phyloP scores from a whole-genome alignment of 2,113 vertebrate genomes.

The Scortum barcoo region DNA sequence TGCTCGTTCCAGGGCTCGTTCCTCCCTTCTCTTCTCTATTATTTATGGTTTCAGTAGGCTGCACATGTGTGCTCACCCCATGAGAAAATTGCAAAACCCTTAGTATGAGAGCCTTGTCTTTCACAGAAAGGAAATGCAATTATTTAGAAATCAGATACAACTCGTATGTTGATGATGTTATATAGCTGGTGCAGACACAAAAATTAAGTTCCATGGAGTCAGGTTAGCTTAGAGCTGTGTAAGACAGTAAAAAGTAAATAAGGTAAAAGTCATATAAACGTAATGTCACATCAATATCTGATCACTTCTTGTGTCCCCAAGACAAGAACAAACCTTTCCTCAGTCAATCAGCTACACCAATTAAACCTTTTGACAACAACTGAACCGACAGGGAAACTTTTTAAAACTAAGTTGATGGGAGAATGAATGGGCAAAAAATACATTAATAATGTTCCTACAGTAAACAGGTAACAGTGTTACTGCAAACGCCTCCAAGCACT shows the following conservation, averaged over 20 bases:
- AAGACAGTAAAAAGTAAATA: background rate
- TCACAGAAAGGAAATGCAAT: conserved; percentile 10
- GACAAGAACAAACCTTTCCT: background rate
- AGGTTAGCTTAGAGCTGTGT: background rate
- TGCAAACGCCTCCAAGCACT: background rate
- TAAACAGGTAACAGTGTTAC: background rate
- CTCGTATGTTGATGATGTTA: background rate
- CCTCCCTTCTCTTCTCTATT: conserved; percentile 14
- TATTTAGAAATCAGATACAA: background rate
- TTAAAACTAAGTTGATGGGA: background rate
- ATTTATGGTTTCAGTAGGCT: conserved; percentile 51
- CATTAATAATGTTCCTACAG: background rate
- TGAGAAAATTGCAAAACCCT: conserved; percentile 6
- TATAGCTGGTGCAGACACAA: background rate
- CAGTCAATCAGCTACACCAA: background rate
- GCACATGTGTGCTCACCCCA: background rate
- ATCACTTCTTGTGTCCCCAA: background rate
- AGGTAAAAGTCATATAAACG: background rate
- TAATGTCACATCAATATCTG: background rate
- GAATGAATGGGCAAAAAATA: background rate
- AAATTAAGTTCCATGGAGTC: background rate
- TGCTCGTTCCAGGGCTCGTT: background rate
- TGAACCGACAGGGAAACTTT: background rate
- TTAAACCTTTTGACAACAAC: background rate
- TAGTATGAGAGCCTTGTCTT: background rate